phyloP scores from a whole-genome alignment of 2,113 vertebrate species.

The Saccopteryx leptura region DNA sequence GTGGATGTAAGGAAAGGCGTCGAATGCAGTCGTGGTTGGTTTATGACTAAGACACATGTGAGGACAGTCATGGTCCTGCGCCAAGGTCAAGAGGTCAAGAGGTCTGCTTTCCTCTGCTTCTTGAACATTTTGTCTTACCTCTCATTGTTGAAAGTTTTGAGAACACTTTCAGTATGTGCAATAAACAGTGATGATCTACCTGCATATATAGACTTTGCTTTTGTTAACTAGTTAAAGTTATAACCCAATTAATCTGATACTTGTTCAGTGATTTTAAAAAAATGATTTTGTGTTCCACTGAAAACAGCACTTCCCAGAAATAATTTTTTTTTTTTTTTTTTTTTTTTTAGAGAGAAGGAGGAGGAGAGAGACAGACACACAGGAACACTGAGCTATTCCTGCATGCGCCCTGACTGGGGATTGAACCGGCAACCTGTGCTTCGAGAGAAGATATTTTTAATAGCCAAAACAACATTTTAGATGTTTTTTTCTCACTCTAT shows the following conservation, averaged over 20 bases:
- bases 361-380: no score
- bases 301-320: background rate
- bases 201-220: background rate
- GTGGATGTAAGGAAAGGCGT: background rate
- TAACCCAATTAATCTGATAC: background rate
- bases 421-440: no score
- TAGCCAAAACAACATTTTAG: constrained; percentile 25
- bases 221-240: constrained; percentile 7
- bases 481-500: background rate
- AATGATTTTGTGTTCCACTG: background rate
- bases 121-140: background rate
- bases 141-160: constrained; percentile 12
- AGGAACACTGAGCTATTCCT: no score
- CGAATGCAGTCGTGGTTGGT: background rate
- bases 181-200: background rate
- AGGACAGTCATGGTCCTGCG: background rate
- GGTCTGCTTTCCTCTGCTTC: background rate
- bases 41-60: background rate
- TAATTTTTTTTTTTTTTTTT: background rate
- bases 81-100: no score
- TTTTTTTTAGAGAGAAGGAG: no score
- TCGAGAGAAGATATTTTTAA: constrained; percentile 10
- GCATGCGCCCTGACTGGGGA: no score
- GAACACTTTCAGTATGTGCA: background rate
- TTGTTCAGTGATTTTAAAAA: background rate